Conservation (phyloP, 2,797 vertebrate genomes). For the Bryconaethiops microstoma region DNA sequence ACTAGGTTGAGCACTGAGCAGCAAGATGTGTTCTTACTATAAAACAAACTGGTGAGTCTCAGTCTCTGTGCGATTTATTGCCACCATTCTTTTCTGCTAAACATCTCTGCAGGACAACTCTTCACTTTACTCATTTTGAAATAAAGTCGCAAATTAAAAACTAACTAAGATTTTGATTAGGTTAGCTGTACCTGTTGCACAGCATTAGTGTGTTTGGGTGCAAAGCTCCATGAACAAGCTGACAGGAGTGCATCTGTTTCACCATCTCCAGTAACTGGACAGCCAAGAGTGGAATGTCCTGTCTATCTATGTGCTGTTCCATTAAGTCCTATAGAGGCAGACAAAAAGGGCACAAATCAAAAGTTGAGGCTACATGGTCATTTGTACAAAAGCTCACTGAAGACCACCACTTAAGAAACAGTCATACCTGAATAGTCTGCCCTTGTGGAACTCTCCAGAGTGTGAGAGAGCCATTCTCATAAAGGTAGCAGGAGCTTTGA, state of each 20-base stretch:
- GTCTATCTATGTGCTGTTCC: background rate
- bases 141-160: background rate
- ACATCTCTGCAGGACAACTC: background rate
- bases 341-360: background rate
- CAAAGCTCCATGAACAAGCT: conserved; percentile 65
- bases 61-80: background rate
- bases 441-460: conserved; percentile 54
- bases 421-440: conserved; percentile 40
- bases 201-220: conserved; percentile 55
- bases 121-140: conserved; percentile 6
- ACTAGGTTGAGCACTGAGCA: background rate
- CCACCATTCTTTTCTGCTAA: background rate
- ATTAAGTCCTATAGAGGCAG: conserved; percentile 13
- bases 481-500: conserved; percentile 64
- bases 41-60: too few relatives aligned
- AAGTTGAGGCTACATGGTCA: background rate
- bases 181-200: conserved; percentile 55
- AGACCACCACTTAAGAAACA: background rate
- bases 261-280: conserved; percentile 63
- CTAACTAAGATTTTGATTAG: background rate
- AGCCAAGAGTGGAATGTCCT: conserved; percentile 12
- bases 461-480: conserved; percentile 64
- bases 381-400: too few relatives aligned
- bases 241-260: conserved; percentile 63
- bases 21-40: too few relatives aligned